Conservation (phyloP, 1,140 invertebrate species). For the Diachasma alloeum region DNA sequence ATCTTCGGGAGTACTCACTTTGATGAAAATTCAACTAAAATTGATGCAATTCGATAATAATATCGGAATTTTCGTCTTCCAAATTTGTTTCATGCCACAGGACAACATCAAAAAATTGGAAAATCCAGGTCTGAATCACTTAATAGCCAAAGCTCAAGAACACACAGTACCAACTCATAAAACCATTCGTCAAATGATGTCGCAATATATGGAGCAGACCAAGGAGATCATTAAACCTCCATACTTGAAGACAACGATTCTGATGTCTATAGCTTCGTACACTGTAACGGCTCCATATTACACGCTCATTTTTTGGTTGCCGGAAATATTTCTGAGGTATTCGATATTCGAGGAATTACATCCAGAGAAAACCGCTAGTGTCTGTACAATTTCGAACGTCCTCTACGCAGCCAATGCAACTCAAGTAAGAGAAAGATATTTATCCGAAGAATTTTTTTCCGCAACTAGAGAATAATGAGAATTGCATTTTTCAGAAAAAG, state of each 20-base stretch:
- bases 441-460: background rate
- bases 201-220: constrained; percentile 36
- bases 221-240: constrained; percentile 39
- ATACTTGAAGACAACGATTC: constrained; percentile 39
- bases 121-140: constrained; percentile 1
- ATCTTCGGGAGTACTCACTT: too few relatives aligned
- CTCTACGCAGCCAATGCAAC: constrained; percentile 8
- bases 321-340: constrained; percentile 62
- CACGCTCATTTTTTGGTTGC: constrained; percentile 65
- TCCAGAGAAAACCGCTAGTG: constrained; percentile 48
- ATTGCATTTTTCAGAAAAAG: background rate
- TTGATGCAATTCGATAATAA: too few relatives aligned
- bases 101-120: background rate
- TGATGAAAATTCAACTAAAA: too few relatives aligned
- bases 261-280: constrained; percentile 40
- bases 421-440: background rate
- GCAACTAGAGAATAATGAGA: too few relatives aligned
- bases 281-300: constrained; percentile 57
- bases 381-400: constrained; percentile 51
- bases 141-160: background rate
- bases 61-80: background rate
- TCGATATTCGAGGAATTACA: constrained; percentile 48
- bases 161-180: background rate
- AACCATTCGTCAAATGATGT: background rate
- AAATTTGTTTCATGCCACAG: background rate